Evolutionary conservation across 1,140 invertebrate species (phyloP).

Genomic region (Drosophila kikkawai): DNA sequence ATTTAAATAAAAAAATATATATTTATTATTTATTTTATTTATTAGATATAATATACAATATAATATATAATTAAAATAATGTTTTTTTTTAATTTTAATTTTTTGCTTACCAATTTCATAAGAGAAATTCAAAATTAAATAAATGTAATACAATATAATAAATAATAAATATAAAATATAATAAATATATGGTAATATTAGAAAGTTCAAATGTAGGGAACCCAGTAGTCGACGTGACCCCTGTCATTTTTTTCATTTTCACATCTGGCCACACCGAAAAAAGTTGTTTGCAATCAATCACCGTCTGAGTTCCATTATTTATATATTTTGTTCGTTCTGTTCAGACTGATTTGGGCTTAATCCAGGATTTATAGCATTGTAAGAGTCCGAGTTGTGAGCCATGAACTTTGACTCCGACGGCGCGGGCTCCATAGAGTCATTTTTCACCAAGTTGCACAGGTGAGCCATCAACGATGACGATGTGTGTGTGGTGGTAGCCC

Average conservation of each 20-base stretch:
- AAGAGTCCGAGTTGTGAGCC: no score
- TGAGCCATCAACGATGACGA: background rate
- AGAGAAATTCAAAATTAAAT: background rate
- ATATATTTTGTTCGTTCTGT: background rate
- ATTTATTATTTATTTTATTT: background rate
- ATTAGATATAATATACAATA: no score
- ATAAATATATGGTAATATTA: background rate
- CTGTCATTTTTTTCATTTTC: background rate
- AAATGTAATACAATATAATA: background rate
- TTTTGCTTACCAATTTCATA: no score
- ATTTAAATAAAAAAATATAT: no score
- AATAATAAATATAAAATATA: background rate
- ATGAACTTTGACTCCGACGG: background rate
- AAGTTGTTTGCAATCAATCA: background rate
- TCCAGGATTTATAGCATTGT: background rate
- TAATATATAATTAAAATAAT: no score
- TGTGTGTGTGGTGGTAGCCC: background rate
- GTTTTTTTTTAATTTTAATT: no score
- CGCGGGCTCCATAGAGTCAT: background rate
- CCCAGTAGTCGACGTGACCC: no score
- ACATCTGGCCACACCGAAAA: slow-evolving; percentile 5
- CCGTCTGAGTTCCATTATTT: background rate
- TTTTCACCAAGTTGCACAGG: background rate
- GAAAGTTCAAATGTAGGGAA: background rate
- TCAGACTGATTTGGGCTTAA: background rate